A percentile compares a stretch with the other conserved stretches of the same genome.
Evolutionary conservation across 2,113 vertebrate species (phyloP).

Genomic region (Alethe castanea): DNA sequence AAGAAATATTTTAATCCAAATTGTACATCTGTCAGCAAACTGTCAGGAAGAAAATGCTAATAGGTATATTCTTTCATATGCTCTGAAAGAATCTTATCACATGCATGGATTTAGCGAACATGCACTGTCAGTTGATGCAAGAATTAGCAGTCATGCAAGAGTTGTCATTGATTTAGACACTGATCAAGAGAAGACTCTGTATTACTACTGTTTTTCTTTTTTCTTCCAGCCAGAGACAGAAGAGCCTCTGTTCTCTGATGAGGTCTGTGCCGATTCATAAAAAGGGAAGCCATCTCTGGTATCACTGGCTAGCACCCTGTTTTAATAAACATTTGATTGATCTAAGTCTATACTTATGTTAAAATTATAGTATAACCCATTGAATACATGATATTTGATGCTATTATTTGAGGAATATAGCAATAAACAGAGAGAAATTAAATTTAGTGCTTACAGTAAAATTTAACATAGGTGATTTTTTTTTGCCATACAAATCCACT

Average conservation of each 20-base stretch:
- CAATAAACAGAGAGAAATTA: background rate
- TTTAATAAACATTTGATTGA: constrained; percentile 28
- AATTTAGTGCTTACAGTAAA: background rate
- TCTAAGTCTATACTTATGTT: background rate
- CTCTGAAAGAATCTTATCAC: constrained; percentile 4
- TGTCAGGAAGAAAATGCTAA: constrained; percentile 40
- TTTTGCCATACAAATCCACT: background rate
- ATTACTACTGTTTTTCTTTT: background rate
- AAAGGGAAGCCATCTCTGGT: constrained; percentile 22
- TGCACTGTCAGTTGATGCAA: background rate
- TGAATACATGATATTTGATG: background rate
- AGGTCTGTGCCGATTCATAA: background rate
- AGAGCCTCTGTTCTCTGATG: constrained; percentile 6
- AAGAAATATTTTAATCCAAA: constrained; percentile 33
- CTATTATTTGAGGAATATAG: background rate
- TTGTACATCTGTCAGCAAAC: background rate
- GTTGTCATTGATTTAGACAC: constrained; percentile 23
- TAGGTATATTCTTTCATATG: background rate
- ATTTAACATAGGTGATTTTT: background rate
- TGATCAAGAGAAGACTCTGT: constrained; percentile 32
- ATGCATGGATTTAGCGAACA: background rate
- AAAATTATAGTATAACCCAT: background rate
- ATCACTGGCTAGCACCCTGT: background rate
- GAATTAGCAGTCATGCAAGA: constrained; percentile 35
- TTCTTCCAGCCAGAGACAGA: background rate